phyloP scores from a whole-genome alignment of 2,888 invertebrate genomes.

The Meghimatium bilineatum region DNA sequence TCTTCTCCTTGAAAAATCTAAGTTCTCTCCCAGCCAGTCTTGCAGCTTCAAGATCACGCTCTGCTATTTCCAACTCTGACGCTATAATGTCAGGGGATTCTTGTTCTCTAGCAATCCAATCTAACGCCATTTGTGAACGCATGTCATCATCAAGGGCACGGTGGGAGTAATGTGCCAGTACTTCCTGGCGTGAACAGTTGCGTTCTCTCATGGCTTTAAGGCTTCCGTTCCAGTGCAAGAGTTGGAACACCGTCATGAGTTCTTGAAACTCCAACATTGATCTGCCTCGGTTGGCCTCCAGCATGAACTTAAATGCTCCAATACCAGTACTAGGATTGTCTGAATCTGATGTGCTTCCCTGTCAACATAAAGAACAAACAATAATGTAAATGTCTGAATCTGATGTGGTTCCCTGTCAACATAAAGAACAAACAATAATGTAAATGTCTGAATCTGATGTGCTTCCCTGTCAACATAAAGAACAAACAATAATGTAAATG shows the following conservation, averaged over 20 bases:
- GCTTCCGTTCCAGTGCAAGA: conserved; percentile 97
- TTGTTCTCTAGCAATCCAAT: conserved; percentile 89
- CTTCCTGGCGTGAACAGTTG: conserved; percentile 93
- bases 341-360: conserved; percentile 76
- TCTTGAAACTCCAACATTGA: conserved; percentile 98
- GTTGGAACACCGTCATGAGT: conserved; percentile 97
- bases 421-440: no score
- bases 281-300: conserved; percentile 83
- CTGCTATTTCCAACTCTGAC: conserved; percentile 88
- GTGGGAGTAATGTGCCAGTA: conserved; percentile 53
- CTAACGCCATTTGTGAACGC: conserved; percentile 93
- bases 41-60: conserved; percentile 90
- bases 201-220: conserved; percentile 95
- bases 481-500: no score
- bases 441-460: no score
- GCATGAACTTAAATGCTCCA: conserved; percentile 83
- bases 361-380: background rate
- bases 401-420: no score
- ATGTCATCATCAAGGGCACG: conserved; percentile 92
- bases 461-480: no score
- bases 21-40: conserved; percentile 92
- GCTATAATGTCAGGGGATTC: conserved; percentile 85
- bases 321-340: conserved; percentile 86
- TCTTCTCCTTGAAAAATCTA: conserved; percentile 95
- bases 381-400: no score